phyloP scores from a whole-genome alignment of 2,113 vertebrate species.

The Nothobranchius kuhntae region DNA sequence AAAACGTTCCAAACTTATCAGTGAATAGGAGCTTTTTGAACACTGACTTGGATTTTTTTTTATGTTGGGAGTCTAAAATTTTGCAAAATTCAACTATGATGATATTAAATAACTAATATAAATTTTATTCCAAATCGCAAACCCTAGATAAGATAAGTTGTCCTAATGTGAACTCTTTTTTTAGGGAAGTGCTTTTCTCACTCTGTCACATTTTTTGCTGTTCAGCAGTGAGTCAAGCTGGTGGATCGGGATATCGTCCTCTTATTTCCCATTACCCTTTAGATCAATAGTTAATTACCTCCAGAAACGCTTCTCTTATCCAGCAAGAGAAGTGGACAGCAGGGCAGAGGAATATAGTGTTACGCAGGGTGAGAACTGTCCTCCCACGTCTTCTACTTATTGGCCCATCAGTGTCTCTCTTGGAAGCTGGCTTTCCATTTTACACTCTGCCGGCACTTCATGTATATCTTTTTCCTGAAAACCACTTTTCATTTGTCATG shows the following conservation, averaged over 20 bases:
- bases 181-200: slow-evolving; percentile 29
- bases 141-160: background rate
- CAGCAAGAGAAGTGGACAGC: slow-evolving; percentile 53
- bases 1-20: no score
- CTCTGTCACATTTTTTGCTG: slow-evolving; percentile 22
- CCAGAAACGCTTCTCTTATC: slow-evolving; percentile 59
- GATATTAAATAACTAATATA: background rate
- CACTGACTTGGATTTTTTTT: background rate
- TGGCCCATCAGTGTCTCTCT: slow-evolving; percentile 60
- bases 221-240: slow-evolving; percentile 14
- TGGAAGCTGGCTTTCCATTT: slow-evolving; percentile 50
- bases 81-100: background rate
- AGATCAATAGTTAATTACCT: slow-evolving; percentile 79
- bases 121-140: background rate
- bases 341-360: slow-evolving; percentile 49
- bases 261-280: slow-evolving; percentile 64
- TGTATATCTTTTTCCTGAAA: slow-evolving; percentile 47
- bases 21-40: background rate
- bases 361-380: slow-evolving; percentile 55
- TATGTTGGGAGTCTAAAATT: background rate
- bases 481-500: slow-evolving; percentile 44
- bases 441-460: slow-evolving; percentile 44
- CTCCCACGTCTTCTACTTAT: slow-evolving; percentile 58
- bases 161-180: background rate
- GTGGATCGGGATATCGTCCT: slow-evolving; percentile 45